phyloP scores from a whole-genome alignment of 2,797 vertebrate genomes.

The Mormyrus hasselquistii region DNA sequence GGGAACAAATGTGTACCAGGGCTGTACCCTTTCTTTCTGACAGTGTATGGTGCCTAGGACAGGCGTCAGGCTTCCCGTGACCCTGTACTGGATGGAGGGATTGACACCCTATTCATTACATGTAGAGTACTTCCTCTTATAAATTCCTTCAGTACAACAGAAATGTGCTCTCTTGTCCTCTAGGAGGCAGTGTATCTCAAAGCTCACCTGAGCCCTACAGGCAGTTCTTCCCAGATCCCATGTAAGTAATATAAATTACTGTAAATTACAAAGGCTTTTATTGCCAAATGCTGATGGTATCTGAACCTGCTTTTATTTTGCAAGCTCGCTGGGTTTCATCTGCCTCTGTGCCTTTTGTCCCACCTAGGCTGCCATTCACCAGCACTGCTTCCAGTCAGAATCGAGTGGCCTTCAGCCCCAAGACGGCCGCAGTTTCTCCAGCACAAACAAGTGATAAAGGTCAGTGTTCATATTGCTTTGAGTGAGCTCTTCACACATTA shows the following conservation, averaged over 20 bases:
- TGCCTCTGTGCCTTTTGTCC: neutral
- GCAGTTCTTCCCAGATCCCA: slow-evolving; percentile 20
- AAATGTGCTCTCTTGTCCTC: neutral
- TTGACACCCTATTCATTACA: neutral
- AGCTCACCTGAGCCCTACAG: slow-evolving; percentile 7
- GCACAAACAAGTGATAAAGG: neutral
- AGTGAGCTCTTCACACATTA: neutral
- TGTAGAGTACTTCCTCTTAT: neutral
- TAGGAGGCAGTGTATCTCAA: neutral
- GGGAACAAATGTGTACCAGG: neutral
- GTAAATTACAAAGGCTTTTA: neutral
- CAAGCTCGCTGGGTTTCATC: neutral
- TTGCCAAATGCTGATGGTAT: neutral
- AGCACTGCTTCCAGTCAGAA: neutral
- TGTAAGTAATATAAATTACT: slow-evolving; percentile 26
- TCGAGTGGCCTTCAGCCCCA: neutral
- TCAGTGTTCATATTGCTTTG: neutral
- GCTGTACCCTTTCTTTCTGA: no score
- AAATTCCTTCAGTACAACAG: neutral
- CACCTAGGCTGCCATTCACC: neutral
- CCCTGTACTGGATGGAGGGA: neutral
- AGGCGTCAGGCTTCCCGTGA: neutral
- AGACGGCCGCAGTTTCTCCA: neutral
- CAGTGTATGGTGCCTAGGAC: neutral
- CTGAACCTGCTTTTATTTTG: neutral